Base-by-base conservation (phyloP, 1,140 invertebrate species). In the Formica exsecta region DNA sequence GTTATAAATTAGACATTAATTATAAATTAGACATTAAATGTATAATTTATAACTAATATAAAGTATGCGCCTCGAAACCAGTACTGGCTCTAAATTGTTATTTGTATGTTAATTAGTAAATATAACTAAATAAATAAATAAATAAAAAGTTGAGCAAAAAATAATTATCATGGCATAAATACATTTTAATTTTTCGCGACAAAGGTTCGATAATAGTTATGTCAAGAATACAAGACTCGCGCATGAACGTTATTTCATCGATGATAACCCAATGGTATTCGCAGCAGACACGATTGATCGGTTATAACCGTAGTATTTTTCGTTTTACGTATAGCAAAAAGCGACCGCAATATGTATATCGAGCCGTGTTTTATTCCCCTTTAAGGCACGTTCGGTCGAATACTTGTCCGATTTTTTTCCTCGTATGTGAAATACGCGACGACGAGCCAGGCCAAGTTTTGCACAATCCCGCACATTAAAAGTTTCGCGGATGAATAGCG, bases 401-500 rank as follows among this genome's bases (percentile, higher is more conserved):
- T 25, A 38, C 44, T 36, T 22, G 66, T n/a, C 8, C 44, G 54
- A 62, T 83, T 74, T 61, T 61, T 83, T 68, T 74, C 54, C 19
- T 64, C 48, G 57, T 44, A 65, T 41, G 44, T 62, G 80, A 75
- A 84, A 41, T 38, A 75, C 48, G 59, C 32, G 81, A 19, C 16
- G 16, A 25, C 36, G 7, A 66, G 36, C 19, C 68, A 29, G 51
- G 74, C 73, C 73, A 85, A 85, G 62, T 64, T 65, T 65, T 51
- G 32, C 32, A 51, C 74, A 85, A 77, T 85, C 38, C 19, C 32
- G 36, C 51, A 74, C 79, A 66, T 83, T 83, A 83, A 83, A 83
- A 83, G 66, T 83, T 64, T 44, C 32, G 59, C 48, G 71, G 71
- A 48, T 7, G 59, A 41, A 38, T 41, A 57, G 38, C 61, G 44